Evolutionary conservation across 2,888 invertebrate species (phyloP).

Genomic region (Campoletis raptor): DNA sequence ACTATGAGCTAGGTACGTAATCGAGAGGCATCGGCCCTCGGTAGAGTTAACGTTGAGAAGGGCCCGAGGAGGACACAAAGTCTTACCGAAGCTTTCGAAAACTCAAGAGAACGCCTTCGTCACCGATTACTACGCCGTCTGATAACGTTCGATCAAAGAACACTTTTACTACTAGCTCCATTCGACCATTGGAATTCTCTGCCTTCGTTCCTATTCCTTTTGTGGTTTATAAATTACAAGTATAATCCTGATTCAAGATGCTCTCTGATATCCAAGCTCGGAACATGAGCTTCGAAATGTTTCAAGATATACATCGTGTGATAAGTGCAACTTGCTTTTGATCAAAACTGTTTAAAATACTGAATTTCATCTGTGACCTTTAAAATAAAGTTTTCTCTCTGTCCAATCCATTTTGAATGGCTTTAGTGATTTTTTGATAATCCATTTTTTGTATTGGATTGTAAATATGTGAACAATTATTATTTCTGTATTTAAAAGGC

Average conservation of each 20-base stretch:
- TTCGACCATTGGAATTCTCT: background rate
- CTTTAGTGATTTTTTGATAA: background rate
- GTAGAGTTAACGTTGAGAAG: conserved; percentile 27
- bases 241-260: conserved; percentile 17
- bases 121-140: conserved; percentile 48
- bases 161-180: conserved; percentile 11
- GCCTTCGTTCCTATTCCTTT: background rate
- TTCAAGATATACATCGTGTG: background rate
- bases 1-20: conserved; percentile 44
- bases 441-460: too few relatives aligned
- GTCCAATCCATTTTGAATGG: background rate
- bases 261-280: conserved; percentile 1
- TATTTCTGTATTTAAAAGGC: background rate
- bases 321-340: background rate
- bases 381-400: too few relatives aligned
- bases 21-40: conserved; percentile 53
- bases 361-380: background rate
- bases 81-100: conserved; percentile 15
- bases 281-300: background rate
- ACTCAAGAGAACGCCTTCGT: conserved; percentile 22
- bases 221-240: conserved; percentile 1
- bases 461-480: background rate
- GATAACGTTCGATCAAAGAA: conserved; percentile 31
- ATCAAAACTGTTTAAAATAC: background rate
- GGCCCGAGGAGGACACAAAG: background rate